Evolutionary conservation across 1,140 invertebrate genomes (phyloP), one percentile per base, ranked within the genome.

Genomic region (Papilio machaon): DNA sequence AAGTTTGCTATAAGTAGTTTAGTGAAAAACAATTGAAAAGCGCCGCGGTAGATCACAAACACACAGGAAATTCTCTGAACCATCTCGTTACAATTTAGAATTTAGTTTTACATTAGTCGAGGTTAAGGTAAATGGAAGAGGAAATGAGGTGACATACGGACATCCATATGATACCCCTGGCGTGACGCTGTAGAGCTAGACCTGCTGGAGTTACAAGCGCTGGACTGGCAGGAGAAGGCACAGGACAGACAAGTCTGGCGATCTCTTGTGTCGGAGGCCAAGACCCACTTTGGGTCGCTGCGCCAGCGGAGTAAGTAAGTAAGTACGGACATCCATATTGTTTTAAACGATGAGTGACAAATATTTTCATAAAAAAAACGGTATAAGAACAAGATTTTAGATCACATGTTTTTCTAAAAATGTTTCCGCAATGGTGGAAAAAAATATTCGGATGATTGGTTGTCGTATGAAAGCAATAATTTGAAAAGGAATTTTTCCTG

Each of bases 11-110:
- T 15, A 1, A 70, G 35, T 38, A 70, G 64, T 70, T 70, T 70
- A 17, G 64, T 3, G 11, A 70, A 70, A 70, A 70, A 70, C 64
- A 70, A 70, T 70, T 7, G 64, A 70, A 35, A 67, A 15, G 19
- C 58, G 58, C 2, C 58, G 58, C 64, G 13, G 64, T 30, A 2
- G 4, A 35, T 30, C 64, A 35, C 64, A 70, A 70, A 70, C 64
- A 35, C 23, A 23, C 7, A 6, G 30, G 30, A 13, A 70, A 70
- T 38, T 30, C 35, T 70, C 64, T 15, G 13, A 38, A 35, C 64
- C 64, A 13, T 70, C 30, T 70, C 30, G 35, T 70, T 70, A 70
- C 64, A 70, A 35, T 70, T 70, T 70, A 70, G 64, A 70, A 70
- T 17, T 23, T 5, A 70, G 13, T 70, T 70, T 70, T 11, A 70